Base-by-base conservation (phyloP, 2,797 vertebrate genomes). In the Menidia menidia region DNA sequence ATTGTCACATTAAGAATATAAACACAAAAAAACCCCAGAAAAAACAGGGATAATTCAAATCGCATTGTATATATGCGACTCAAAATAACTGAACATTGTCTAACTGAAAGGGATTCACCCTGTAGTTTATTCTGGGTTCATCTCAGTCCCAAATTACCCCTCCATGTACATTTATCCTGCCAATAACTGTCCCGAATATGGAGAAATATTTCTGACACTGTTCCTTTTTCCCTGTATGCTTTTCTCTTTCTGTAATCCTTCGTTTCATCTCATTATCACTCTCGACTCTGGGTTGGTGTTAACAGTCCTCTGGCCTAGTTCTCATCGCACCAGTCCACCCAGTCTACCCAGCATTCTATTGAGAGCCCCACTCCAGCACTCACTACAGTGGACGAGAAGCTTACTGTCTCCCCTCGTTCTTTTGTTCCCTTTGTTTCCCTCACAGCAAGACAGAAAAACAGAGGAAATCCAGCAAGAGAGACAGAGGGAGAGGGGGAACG, bases 381-480 rank as follows among this genome's bases (percentile, higher is more conserved):
- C 88, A 80, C 87, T 83, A 75, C 77, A 88, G 81, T 85, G 80
- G 78, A 88, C 73, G 87, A 84, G 85, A 72, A 90, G 85, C 86
- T 90, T 83, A 90, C 84, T 87, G 87, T 89, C 87, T 86, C 84
- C 81, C 67, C 89, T 89, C 71, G 0, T 67, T 87, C 90, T 89
- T 88, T 89, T 91, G 88, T 91, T 92, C 86, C 73, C 85, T 88
- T 92, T 90, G 88, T 91, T 88, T 87, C 84, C 82, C 80, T 75
- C 83, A 67, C 87, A 88, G 89, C 85, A 89, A 88, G 88, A 91
- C 88, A 90, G 85, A 86, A 88, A 92, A 88, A 89, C 86, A 90
- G 84, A 90, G 88, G 86, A 87, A 92, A 89, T 90, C 89, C 89
- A 89, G 80, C 81, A 70, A 66, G 79, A 76, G 79, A 78, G 72